phyloP scores from a whole-genome alignment of 2,113 vertebrate genomes.

The Phalacrocorax pelagicus region DNA sequence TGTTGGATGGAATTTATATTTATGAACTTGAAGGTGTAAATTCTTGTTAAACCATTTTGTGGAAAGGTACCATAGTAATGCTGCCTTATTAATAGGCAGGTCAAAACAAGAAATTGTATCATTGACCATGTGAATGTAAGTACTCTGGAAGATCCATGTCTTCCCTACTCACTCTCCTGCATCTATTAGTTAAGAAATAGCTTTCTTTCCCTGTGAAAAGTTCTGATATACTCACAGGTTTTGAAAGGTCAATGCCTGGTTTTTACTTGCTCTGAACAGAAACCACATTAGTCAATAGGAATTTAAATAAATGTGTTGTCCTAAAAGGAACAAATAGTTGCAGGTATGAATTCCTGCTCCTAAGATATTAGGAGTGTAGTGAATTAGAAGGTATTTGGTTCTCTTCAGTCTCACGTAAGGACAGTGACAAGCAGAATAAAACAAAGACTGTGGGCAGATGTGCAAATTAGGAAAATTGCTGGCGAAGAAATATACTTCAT shows the following conservation, averaged over 20 bases:
- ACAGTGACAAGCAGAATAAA: background rate
- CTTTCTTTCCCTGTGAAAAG: background rate
- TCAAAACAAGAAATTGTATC: background rate
- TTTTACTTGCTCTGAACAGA: background rate
- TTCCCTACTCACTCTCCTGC: background rate
- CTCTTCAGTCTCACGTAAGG: background rate
- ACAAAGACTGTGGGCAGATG: background rate
- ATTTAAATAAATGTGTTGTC: background rate
- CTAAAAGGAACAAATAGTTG: background rate
- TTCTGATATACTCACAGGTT: background rate
- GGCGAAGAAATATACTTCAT: background rate
- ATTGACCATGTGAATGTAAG: background rate
- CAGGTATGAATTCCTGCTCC: background rate
- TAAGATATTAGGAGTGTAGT: background rate
- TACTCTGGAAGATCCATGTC: background rate
- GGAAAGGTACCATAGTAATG: background rate
- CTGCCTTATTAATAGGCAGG: background rate
- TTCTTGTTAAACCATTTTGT: background rate
- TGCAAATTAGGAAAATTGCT: background rate
- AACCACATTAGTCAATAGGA: accelerated
- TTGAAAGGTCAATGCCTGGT: background rate
- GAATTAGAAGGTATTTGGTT: background rate
- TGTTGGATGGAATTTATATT: background rate
- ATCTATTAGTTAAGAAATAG: background rate
- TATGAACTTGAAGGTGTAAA: background rate